Base-by-base conservation (phyloP, 2,113 vertebrate genomes). In the Sorex fumeus region DNA sequence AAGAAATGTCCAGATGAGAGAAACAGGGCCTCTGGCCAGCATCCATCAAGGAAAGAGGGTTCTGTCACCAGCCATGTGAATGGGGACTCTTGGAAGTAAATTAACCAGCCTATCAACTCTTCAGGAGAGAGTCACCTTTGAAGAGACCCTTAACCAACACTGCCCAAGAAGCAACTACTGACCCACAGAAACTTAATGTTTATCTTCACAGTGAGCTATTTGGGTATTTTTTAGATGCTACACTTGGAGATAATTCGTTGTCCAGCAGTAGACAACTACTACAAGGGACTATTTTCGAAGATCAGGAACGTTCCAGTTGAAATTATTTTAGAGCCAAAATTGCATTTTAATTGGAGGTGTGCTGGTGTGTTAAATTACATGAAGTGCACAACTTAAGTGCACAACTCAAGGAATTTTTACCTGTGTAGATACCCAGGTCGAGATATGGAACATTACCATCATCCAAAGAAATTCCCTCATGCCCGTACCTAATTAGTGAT, bases 191-290 rank as follows among this genome's bases (percentile, higher is more conserved):
- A 36, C 8, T 4, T n/a, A n/a, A 13, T 32, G 30, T 79, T 47
- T 23, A 60, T 60, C 19, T 19, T 85, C 36, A 79, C 45, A 62
- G 16, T 50, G 45, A 93, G 77, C 74, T 25, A 28, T n/a, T 71
- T 28, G 30, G 69, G 32, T 78, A 70, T 16, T 89, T 71, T 82
- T 76, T 76, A 75, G 72, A 36, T 90, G 27, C n/a, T 66, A 71
- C 66, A 71, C 43, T 45, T 76, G 11, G 57, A 30, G 34, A 11
- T 62, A 10, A 77, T 50, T 78, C 50, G 12, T 74, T 64, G 30
- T 47, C 0, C 8, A 75, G 79, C 9, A 71, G 77, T 28, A 78
- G 62, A 72, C 64, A 70, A 57, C 53, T 60, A 85, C 88, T 13
- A 75, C 3, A 23, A 57, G 43, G 8, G 15, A 45, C 40, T 28